Evolutionary conservation across 2,113 vertebrate genomes (phyloP).

Genomic region (Thunnus thynnus): DNA sequence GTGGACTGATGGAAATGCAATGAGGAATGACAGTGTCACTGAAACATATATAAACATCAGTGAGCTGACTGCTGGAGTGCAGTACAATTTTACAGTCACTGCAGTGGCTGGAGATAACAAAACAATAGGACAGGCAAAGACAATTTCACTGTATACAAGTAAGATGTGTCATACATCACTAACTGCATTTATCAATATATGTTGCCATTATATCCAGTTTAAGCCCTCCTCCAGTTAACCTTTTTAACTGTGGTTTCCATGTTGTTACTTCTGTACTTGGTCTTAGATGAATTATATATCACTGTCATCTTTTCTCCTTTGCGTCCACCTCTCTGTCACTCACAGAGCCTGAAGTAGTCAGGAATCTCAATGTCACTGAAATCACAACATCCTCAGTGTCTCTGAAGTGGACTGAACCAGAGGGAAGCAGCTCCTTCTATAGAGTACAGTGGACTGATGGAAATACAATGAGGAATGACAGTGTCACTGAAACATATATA

Average conservation of each 20-base stretch:
- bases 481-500: neutral
- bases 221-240: too few relatives aligned
- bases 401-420: conserved; percentile 43
- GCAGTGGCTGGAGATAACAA: conserved; percentile 31
- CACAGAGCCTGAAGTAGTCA: conserved; percentile 41
- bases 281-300: too few relatives aligned
- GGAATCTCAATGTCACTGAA: accelerated
- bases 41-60: neutral
- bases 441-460: conserved; percentile 25
- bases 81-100: conserved; percentile 14
- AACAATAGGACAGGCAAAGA: neutral
- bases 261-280: too few relatives aligned
- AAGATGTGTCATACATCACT: neutral
- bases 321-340: neutral
- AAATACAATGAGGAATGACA: accelerated
- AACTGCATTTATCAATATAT: too few relatives aligned
- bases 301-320: neutral
- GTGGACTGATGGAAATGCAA: neutral
- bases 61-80: conserved; percentile 47
- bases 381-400: conserved; percentile 40
- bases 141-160: neutral
- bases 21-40: accelerated
- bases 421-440: conserved; percentile 31
- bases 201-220: too few relatives aligned
- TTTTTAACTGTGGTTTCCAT: too few relatives aligned